Conservation (phyloP, 2,888 invertebrate genomes). For the Eupithecia dodoneata region DNA sequence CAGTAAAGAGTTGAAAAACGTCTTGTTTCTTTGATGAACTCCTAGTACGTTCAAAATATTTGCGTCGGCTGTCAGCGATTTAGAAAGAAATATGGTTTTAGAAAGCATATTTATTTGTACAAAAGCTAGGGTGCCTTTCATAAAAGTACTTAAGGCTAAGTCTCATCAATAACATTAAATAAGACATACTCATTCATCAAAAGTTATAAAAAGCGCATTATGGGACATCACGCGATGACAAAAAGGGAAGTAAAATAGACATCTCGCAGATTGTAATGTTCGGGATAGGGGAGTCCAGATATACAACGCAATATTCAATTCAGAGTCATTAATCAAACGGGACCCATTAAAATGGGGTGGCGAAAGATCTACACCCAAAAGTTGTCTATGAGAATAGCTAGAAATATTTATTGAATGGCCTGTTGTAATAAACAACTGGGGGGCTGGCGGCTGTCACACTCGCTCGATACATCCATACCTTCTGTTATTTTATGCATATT, state of each 20-base stretch:
- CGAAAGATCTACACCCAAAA: conserved; percentile 73
- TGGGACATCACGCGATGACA: conserved; percentile 38
- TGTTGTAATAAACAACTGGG: conserved; percentile 57
- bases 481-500: conserved; percentile 32
- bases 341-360: conserved; percentile 79
- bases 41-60: background rate
- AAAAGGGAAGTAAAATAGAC: conserved; percentile 43
- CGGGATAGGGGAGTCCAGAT: conserved; percentile 57
- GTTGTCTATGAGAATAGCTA: conserved; percentile 67
- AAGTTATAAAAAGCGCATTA: conserved; percentile 45
- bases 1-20: conserved; percentile 28
- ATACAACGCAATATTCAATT: conserved; percentile 59
- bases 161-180: conserved; percentile 36
- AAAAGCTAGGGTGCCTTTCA: background rate
- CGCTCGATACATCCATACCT: conserved; percentile 31
- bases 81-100: conserved; percentile 5
- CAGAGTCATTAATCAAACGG: conserved; percentile 78
- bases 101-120: background rate
- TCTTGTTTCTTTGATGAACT: conserved; percentile 21
- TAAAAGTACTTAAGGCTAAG: conserved; percentile 15
- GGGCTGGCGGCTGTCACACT: conserved; percentile 53
- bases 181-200: conserved; percentile 30
- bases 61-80: conserved; percentile 11
- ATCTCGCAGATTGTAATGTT: conserved; percentile 42
- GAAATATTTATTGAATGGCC: conserved; percentile 64